Evolutionary conservation across 2,797 vertebrate genomes (phyloP).

Genomic region (Hypotaenidia okinawae): DNA sequence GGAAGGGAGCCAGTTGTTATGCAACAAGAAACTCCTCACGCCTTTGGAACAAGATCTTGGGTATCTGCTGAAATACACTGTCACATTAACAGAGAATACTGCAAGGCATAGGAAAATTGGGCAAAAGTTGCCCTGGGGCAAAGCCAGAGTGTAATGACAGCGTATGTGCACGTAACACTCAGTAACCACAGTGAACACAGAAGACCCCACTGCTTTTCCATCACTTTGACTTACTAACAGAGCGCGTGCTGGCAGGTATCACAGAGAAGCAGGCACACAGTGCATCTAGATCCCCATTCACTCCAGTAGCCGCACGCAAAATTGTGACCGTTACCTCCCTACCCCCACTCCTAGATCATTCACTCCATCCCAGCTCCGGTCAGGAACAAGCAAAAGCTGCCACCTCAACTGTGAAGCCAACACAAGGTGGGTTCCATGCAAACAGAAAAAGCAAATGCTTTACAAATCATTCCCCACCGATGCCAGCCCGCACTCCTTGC

Average conservation of each 20-base stretch:
- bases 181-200: background rate
- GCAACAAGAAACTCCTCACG: constrained; percentile 20
- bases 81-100: background rate
- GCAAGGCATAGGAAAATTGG: background rate
- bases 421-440: background rate
- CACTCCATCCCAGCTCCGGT: background rate
- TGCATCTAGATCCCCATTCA: background rate
- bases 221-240: background rate
- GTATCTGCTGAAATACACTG: background rate
- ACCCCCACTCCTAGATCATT: background rate
- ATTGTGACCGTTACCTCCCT: background rate
- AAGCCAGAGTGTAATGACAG: background rate
- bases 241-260: background rate
- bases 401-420: background rate
- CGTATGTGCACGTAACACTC: background rate
- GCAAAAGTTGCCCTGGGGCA: background rate
- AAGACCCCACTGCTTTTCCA: background rate
- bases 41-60: constrained; percentile 25
- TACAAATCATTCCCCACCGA: background rate
- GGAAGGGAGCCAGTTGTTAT: constrained; percentile 46
- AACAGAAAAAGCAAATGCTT: rapidly evolving
- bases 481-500: background rate
- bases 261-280: background rate
- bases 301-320: background rate
- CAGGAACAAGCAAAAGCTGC: background rate